Conservation (phyloP, 2,888 invertebrate genomes). For the Lithosia quadra region DNA sequence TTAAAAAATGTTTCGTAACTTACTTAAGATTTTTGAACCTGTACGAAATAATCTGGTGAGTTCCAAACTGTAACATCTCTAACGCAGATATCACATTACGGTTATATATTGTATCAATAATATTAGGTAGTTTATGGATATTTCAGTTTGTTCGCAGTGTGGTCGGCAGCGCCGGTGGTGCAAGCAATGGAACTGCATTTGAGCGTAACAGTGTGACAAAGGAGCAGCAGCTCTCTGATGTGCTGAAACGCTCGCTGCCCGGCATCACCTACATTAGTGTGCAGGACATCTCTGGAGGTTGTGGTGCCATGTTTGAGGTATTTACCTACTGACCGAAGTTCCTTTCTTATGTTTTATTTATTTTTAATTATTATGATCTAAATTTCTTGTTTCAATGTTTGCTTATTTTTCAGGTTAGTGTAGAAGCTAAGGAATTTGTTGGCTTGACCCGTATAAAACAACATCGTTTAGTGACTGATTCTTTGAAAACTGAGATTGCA, state of each 20-base stretch:
- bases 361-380: neutral
- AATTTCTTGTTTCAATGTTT: neutral
- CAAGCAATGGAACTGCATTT: slow-evolving; percentile 60
- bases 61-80: too few species aligned
- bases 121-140: slow-evolving; percentile 14
- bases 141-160: slow-evolving; percentile 56
- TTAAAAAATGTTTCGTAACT: slow-evolving; percentile 73
- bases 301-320: slow-evolving; percentile 94
- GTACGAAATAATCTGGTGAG: slow-evolving; percentile 71
- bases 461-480: slow-evolving; percentile 91
- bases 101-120: neutral
- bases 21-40: slow-evolving; percentile 70
- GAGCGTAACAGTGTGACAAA: slow-evolving; percentile 71
- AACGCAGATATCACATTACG: neutral
- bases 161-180: slow-evolving; percentile 48
- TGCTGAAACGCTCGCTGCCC: slow-evolving; percentile 83
- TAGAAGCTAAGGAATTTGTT: slow-evolving; percentile 90
- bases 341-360: neutral
- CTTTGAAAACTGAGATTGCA: slow-evolving; percentile 92
- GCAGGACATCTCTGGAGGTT: slow-evolving; percentile 92
- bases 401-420: slow-evolving; percentile 74
- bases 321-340: neutral
- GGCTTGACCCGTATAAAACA: slow-evolving; percentile 91
- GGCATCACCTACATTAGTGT: slow-evolving; percentile 89
- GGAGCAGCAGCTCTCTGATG: slow-evolving; percentile 73